phyloP scores from a whole-genome alignment of 1,140 invertebrate genomes.

The Caenorhabditis brenneri region DNA sequence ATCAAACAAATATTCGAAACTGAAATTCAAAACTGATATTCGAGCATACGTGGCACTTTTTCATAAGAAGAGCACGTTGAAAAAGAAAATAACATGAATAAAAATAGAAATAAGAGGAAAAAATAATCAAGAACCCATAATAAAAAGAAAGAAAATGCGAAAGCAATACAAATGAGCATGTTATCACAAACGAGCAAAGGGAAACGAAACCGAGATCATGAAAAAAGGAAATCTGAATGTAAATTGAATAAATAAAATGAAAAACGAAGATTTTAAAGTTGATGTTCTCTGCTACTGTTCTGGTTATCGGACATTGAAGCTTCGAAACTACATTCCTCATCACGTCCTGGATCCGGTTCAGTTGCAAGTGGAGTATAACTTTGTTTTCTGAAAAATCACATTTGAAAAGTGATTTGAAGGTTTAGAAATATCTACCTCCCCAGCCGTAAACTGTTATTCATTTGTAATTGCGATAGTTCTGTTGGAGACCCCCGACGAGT shows the following conservation, averaged over 20 bases:
- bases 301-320: background rate
- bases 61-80: background rate
- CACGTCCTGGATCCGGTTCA: background rate
- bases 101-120: background rate
- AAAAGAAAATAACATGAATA: background rate
- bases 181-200: conserved; percentile 27
- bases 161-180: conserved; percentile 11
- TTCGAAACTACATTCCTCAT: background rate
- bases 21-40: background rate
- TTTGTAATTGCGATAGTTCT: conserved; percentile 10
- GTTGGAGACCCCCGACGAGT: conserved; percentile 7
- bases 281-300: background rate
- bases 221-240: background rate
- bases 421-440: background rate
- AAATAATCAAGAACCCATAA: background rate
- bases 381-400: background rate
- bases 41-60: background rate
- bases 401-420: background rate
- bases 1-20: background rate
- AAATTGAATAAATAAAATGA: background rate
- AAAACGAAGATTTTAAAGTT: background rate
- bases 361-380: conserved; percentile 28
- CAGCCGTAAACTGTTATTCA: conserved; percentile 29
- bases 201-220: conserved; percentile 3
- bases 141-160: background rate